Percentiles rank a stretch among this genome's conserved stretches.
phyloP scores from a whole-genome alignment of 2,113 vertebrate genomes.

The Aspidoscelis tigris region DNA sequence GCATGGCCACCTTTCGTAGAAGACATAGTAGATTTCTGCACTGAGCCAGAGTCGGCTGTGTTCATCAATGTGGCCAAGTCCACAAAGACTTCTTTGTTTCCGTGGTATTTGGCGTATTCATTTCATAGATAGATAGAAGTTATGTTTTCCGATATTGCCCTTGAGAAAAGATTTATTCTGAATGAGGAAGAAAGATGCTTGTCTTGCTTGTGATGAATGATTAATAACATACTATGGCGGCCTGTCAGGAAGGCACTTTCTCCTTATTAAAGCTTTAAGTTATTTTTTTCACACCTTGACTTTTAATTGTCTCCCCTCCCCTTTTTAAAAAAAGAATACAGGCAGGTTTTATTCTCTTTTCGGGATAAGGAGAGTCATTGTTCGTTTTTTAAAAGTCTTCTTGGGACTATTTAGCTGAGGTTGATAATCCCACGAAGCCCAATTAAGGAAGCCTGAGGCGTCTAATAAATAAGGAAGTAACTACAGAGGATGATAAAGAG shows the following conservation, averaged over 20 bases:
- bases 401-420: slow-evolving; percentile 28
- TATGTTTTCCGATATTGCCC: neutral
- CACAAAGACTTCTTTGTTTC: slow-evolving; percentile 14
- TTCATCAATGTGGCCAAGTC: no score
- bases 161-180: slow-evolving; percentile 18
- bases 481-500: neutral
- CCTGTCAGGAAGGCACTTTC: fast-evolving
- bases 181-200: neutral
- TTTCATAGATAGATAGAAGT: neutral
- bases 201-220: neutral
- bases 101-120: neutral
- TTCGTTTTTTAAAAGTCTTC: neutral
- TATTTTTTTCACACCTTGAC: slow-evolving; percentile 39
- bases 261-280: slow-evolving; percentile 6
- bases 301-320: neutral
- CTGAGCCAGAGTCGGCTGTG: no score
- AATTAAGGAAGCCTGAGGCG: slow-evolving; percentile 35
- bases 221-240: slow-evolving; percentile 29
- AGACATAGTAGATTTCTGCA: no score
- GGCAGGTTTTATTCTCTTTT: slow-evolving; percentile 24
- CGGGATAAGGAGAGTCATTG: neutral
- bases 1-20: no score
- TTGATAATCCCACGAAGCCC: slow-evolving; percentile 31
- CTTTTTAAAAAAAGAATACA: slow-evolving; percentile 47
- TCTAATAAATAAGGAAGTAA: slow-evolving; percentile 33